Conservation (phyloP, 2,797 vertebrate genomes). For the Chelidonichthys spinosus region DNA sequence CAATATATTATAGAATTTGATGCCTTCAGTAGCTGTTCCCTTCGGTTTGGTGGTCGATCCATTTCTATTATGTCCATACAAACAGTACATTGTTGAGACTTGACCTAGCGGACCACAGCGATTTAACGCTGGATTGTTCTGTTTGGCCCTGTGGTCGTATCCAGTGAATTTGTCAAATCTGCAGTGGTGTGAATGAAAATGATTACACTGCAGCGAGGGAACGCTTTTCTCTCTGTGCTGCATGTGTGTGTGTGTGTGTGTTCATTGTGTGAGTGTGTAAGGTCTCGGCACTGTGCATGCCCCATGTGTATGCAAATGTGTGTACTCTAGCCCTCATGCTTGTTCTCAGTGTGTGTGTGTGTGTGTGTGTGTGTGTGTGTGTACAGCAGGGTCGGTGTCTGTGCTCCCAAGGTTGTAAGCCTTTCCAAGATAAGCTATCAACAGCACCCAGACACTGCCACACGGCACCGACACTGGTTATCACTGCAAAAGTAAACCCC, state of each 20-base stretch:
- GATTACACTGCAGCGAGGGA: conserved; percentile 33
- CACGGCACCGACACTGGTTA: conserved; percentile 41
- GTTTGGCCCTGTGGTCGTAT: conserved; percentile 22
- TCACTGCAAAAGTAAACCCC: conserved; percentile 30
- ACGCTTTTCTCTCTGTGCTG: conserved; percentile 13
- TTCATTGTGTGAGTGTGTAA: neutral
- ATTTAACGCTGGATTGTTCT: conserved; percentile 10
- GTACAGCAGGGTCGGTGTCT: conserved; percentile 6
- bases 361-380: neutral
- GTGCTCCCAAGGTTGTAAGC: conserved; percentile 45
- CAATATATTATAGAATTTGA: neutral
- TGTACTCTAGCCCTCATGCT: neutral
- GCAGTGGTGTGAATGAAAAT: conserved; percentile 20
- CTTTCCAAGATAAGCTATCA: conserved; percentile 64
- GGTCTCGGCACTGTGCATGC: neutral
- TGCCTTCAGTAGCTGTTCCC: neutral
- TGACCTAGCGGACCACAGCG: neutral
- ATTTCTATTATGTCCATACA: neutral
- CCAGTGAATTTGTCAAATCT: conserved; percentile 1
- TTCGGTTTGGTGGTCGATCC: too few relatives aligned
- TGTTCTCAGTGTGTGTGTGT: conserved; percentile 8
- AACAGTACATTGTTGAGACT: neutral
- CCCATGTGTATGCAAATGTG: neutral
- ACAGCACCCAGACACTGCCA: conserved; percentile 60
- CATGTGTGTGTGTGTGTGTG: conserved; percentile 11